A percentile compares a stretch with the other conserved stretches of the same genome.
Evolutionary conservation across 2,888 invertebrate genomes (phyloP).

Genomic region (Ypsolopha scabrella): DNA sequence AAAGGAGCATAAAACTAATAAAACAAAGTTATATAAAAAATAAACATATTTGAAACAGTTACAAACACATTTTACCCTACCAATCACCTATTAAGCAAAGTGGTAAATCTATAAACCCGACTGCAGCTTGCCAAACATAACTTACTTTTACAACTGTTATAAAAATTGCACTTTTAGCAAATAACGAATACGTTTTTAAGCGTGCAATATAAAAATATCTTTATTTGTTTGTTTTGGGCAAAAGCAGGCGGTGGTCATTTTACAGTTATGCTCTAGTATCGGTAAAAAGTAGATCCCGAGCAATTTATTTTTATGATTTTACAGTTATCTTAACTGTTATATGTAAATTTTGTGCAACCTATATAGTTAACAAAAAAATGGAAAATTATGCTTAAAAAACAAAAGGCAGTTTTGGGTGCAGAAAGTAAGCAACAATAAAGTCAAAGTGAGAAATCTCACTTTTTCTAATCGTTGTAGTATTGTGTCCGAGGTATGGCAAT

Average conservation of each 20-base stretch:
- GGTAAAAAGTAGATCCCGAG: conserved; percentile 59
- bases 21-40: background rate
- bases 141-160: conserved; percentile 3
- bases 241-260: conserved; percentile 17
- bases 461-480: too few relatives aligned
- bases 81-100: background rate
- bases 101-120: background rate
- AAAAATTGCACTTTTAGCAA: conserved; percentile 22
- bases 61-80: too few relatives aligned
- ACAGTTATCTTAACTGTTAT: conserved; percentile 30
- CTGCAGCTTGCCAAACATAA: background rate
- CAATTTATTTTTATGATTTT: conserved; percentile 29
- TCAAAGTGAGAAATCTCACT: too few relatives aligned
- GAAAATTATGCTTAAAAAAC: too few relatives aligned
- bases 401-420: too few relatives aligned
- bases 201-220: conserved; percentile 45
- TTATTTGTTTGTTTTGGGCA: conserved; percentile 43
- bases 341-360: conserved; percentile 29
- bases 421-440: too few relatives aligned
- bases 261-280: conserved; percentile 34
- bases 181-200: conserved; percentile 3
- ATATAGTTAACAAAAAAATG: background rate
- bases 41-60: too few relatives aligned
- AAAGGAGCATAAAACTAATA: too few relatives aligned
- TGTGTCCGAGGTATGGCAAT: too few relatives aligned